A percentile compares a stretch with the other conserved stretches of the same genome.
Conservation (phyloP, 37 sponge, comb jelly and placozoan species). For the Eunapius fragilis region DNA sequence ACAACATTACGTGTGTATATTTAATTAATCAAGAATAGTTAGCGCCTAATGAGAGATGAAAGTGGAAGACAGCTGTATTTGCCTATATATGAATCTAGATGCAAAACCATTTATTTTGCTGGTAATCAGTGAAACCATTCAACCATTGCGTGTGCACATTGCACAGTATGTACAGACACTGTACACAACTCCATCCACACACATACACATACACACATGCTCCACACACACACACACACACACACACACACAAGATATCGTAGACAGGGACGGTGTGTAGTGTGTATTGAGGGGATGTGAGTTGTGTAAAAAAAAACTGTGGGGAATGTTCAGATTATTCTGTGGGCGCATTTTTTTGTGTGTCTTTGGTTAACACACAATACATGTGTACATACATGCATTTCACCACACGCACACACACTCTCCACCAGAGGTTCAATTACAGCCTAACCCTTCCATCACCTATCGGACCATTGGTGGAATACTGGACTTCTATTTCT, state of each 20-base stretch:
- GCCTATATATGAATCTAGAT: not conserved
- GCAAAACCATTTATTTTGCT: not conserved
- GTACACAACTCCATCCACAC: not conserved
- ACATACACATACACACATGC: too few species aligned
- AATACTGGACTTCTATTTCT: slow-evolving; percentile 82
- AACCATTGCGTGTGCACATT: not conserved
- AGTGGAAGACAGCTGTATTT: not conserved
- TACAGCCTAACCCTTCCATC: slow-evolving; percentile 67
- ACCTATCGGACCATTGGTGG: slow-evolving; percentile 88
- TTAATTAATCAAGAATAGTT: not conserved
- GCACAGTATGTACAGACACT: not conserved
- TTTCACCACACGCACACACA: not conserved
- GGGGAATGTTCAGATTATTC: too few species aligned
- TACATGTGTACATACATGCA: not conserved
- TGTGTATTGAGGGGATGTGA: too few species aligned
- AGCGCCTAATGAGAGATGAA: not conserved
- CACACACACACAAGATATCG: not conserved
- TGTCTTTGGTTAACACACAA: too few species aligned
- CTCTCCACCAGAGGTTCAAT: slow-evolving; percentile 47
- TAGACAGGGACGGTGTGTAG: too few species aligned
- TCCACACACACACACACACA: too few species aligned
- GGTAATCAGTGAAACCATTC: not conserved
- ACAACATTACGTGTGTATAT: not conserved
- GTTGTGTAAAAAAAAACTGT: too few species aligned
- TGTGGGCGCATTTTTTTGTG: too few species aligned